Conservation (phyloP, 2,797 vertebrate genomes). For the Spinibarbus caldwelli region DNA sequence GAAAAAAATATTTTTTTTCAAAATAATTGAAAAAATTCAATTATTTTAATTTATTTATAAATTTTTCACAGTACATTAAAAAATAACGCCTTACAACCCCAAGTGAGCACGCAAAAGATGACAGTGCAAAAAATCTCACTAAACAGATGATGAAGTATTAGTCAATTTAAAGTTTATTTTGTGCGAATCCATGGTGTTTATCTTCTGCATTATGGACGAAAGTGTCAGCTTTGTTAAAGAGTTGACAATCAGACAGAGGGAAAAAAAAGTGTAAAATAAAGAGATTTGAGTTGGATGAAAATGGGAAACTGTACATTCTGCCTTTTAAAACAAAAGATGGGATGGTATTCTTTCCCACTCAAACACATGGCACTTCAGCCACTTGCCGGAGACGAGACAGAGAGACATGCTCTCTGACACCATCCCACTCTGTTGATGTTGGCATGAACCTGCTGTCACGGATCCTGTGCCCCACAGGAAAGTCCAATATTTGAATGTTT, state of each 20-base stretch:
- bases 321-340: constrained; percentile 14
- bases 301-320: background rate
- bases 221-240: too few species aligned
- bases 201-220: too few species aligned
- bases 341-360: constrained; percentile 51
- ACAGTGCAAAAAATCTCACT: background rate
- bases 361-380: constrained; percentile 67
- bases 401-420: constrained; percentile 73
- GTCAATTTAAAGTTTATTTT: background rate
- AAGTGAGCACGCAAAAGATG: background rate
- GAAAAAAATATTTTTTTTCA: too few species aligned
- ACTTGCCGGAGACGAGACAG: constrained; percentile 79
- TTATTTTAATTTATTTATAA: background rate
- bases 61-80: background rate
- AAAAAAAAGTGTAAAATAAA: background rate
- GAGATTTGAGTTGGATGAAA: background rate
- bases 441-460: constrained; percentile 67
- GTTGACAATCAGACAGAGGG: too few species aligned
- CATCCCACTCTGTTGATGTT: constrained; percentile 73
- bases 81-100: background rate
- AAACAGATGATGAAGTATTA: background rate
- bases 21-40: too few species aligned
- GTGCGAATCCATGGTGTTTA: background rate
- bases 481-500: constrained; percentile 86
- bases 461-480: constrained; percentile 75